phyloP scores from a whole-genome alignment of 2,888 invertebrate genomes.

The Pocota personata region DNA sequence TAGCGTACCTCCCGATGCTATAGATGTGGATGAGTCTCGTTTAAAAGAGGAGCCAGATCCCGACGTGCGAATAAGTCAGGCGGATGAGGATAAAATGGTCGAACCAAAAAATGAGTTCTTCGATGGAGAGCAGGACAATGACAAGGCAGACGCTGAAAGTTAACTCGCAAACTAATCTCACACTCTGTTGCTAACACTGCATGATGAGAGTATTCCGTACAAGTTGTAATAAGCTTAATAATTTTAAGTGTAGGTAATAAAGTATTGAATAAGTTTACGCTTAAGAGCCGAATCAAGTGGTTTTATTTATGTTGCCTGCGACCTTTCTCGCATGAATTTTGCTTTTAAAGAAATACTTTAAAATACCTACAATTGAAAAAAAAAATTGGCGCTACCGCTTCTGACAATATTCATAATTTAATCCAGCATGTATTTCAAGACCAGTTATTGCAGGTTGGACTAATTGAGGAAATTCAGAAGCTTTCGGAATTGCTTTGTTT shows the following conservation, averaged over 20 bases:
- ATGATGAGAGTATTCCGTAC: slow-evolving; percentile 12
- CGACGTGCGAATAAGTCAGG: slow-evolving; percentile 90
- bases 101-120: slow-evolving; percentile 95
- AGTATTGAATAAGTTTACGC: slow-evolving; percentile 41
- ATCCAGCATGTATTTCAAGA: no score
- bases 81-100: slow-evolving; percentile 91
- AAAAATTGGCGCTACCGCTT: no score
- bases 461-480: no score
- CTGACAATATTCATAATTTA: no score
- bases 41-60: slow-evolving; percentile 92
- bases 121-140: slow-evolving; percentile 95
- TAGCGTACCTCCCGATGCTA: slow-evolving; percentile 93
- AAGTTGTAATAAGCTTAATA: slow-evolving; percentile 55
- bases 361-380: no score
- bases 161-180: slow-evolving; percentile 59
- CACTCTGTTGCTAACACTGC: slow-evolving; percentile 2
- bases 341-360: no score
- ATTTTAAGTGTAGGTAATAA: slow-evolving; percentile 53
- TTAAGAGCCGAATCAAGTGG: not conserved
- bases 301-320: not conserved
- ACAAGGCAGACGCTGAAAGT: slow-evolving; percentile 85
- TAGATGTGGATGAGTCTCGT: slow-evolving; percentile 87
- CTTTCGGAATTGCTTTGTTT: no score
- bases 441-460: no score
- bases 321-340: no score